Evolutionary conservation across 2,888 invertebrate species (phyloP).

Genomic region (Ecliptopera silaceata): DNA sequence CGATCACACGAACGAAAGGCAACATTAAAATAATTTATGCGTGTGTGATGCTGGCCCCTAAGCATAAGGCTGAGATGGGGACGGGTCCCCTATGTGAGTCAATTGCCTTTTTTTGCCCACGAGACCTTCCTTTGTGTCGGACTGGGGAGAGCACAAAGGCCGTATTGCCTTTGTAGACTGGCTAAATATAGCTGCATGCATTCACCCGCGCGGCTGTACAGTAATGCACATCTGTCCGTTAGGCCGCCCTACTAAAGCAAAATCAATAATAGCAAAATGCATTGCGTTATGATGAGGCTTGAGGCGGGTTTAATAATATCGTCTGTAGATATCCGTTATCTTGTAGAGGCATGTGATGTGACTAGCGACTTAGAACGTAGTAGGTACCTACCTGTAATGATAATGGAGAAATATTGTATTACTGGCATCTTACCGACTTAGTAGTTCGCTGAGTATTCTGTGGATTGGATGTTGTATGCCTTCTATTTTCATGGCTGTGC

Average conservation of each 20-base stretch:
- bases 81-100: slow-evolving; percentile 68
- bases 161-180: slow-evolving; percentile 71
- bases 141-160: slow-evolving; percentile 76
- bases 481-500: slow-evolving; percentile 16
- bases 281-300: slow-evolving; percentile 30
- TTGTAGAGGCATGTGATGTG: background rate
- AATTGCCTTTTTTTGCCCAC: slow-evolving; percentile 72
- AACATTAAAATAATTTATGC: slow-evolving; percentile 57
- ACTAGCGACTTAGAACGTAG: background rate
- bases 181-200: slow-evolving; percentile 77
- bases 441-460: background rate
- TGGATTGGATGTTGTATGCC: slow-evolving; percentile 5
- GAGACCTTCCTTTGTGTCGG: slow-evolving; percentile 77
- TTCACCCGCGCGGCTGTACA: slow-evolving; percentile 61
- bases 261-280: slow-evolving; percentile 43
- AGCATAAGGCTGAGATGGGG: slow-evolving; percentile 68
- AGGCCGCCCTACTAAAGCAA: slow-evolving; percentile 45
- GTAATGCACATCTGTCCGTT: slow-evolving; percentile 74
- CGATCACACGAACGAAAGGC: slow-evolving; percentile 46
- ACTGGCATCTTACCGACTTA: background rate
- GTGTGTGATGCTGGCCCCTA: slow-evolving; percentile 61
- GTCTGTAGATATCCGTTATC: slow-evolving; percentile 15
- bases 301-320: slow-evolving; percentile 14
- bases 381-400: background rate
- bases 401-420: background rate